Evolutionary conservation across 2,888 invertebrate genomes (phyloP), one percentile per base, ranked within the genome.

Genomic region (Sicus ferrugineus): DNA sequence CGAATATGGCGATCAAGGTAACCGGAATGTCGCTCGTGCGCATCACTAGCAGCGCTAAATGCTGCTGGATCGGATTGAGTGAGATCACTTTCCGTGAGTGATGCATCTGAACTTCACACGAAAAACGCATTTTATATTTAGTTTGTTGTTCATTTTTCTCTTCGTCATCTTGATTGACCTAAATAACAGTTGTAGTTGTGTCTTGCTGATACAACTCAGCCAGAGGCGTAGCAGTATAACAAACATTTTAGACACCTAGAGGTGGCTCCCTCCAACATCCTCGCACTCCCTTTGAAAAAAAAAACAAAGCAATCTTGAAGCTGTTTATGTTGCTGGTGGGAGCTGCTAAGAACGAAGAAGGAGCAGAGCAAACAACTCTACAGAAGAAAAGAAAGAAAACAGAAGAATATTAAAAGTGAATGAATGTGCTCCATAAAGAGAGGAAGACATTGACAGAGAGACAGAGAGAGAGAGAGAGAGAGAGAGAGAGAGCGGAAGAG

Each of bases 11-110:
- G n/a, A n/a, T n/a, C n/a, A n/a, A n/a, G n/a, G n/a, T n/a, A n/a
- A n/a, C n/a, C n/a, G n/a, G n/a, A n/a, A n/a, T n/a, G n/a, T n/a
- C n/a, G n/a, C n/a, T n/a, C n/a, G n/a, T n/a, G n/a, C n/a, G n/a
- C n/a, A n/a, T n/a, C n/a, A n/a, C n/a, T n/a, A n/a, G n/a, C n/a
- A n/a, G n/a, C n/a, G n/a, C n/a, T n/a, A n/a, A n/a, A n/a, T n/a
- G n/a, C n/a, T n/a, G n/a, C n/a, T n/a, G n/a, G 16, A 14, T 42
- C n/a, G 42, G n/a, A 42, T 42, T 16, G 42, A 34, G 59, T 59
- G 23, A 38, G 31, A 59, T 59, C 58, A 59, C 34, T 59, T 42
- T 42, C 2, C 59, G 59, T 59, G 19, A 11, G 21, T n/a, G 34
- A n/a, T 38, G 34, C 34, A 59, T 38, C 59, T 21, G 23, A 38